Conservation (phyloP, 2,888 invertebrate genomes). For the Ormyrus labotus region DNA sequence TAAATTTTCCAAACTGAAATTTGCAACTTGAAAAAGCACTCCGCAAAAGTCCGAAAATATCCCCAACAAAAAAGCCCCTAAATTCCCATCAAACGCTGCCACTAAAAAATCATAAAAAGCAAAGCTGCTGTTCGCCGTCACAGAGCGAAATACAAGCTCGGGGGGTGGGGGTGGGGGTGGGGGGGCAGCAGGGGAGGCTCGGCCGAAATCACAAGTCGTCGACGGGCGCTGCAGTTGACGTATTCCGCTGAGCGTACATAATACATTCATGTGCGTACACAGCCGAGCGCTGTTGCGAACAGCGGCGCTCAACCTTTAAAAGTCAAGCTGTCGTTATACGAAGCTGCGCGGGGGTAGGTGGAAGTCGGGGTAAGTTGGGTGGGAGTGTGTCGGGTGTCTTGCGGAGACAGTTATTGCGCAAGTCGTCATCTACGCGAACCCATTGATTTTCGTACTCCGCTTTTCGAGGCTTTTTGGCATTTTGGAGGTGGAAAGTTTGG, state of each 20-base stretch:
- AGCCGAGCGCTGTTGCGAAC: conserved; percentile 56
- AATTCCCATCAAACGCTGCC: background rate
- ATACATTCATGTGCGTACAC: conserved; percentile 68
- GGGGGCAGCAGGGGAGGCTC: conserved; percentile 43
- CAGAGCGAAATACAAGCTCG: conserved; percentile 55
- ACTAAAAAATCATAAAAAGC: conserved; percentile 40
- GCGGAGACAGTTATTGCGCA: conserved; percentile 23
- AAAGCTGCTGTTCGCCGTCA: too few species aligned
- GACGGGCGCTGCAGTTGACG: conserved; percentile 71
- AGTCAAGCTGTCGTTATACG: background rate
- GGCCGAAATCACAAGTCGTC: conserved; percentile 36
- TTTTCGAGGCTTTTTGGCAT: too few species aligned
- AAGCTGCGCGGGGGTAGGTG: too few species aligned
- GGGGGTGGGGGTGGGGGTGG: conserved; percentile 59
- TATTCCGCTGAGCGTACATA: conserved; percentile 69
- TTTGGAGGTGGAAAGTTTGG: too few species aligned
- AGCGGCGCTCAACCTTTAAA: conserved; percentile 66
- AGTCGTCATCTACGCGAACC: background rate
- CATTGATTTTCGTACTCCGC: too few species aligned
- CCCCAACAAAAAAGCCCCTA: background rate
- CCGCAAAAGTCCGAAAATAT: background rate
- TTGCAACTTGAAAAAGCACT: too few species aligned
- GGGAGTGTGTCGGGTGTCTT: background rate
- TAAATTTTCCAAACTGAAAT: too few species aligned
- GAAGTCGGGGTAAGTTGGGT: too few species aligned